Base-by-base conservation (phyloP, 2,888 invertebrate genomes). In the Anthoptus insignis region DNA sequence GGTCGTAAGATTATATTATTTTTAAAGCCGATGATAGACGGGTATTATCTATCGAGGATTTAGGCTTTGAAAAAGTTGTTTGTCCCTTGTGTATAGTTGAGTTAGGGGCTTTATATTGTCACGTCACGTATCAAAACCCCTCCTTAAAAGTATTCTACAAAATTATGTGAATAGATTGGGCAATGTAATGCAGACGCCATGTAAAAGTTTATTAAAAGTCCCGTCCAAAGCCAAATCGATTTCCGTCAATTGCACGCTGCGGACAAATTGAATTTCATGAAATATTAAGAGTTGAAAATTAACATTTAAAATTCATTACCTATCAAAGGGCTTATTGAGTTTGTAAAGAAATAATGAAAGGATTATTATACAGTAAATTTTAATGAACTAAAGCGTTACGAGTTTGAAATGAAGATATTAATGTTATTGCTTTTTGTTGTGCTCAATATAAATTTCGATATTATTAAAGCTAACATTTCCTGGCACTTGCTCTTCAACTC, bases 191-290 rank as follows among this genome's bases (percentile, higher is more conserved):
- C 4, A 3, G 24, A 37, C 22, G 13, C 7, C 1, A 52, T 19
- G 52, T 32, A 53, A 53, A 32, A 22, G 34, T 54, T 39, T 39
- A 24, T 24, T 16, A 24, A 29, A 37, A 54, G 39, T 54, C 24
- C 16, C 4, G 6, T 24, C 39, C n/a, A 16, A 22, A 37, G 24
- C 21, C 9, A 54, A 24, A 9, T 11, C 54, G 24, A 53, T 16
- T 24, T 22, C 24, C 22, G 22, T 54, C 54, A 54, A 39, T 22
- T 54, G 39, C 24, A 54, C 9, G 14, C 11, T 19, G 13, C 9
- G 19, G 24, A 22, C 11, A 24, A 54, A 54, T 14, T 54, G 13
- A 54, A 54, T 21, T 47, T 34, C 27, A 59, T 39, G 13, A 22
- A 50, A 27, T 52, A 52, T 22, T 39, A 37, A 39, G 16, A 39